These are phyloP conservation scores for Gambelia wislizenii DNA, from an alignment of 2,797 vertebrate genomes.

Conservation along the genomic window DNA sequence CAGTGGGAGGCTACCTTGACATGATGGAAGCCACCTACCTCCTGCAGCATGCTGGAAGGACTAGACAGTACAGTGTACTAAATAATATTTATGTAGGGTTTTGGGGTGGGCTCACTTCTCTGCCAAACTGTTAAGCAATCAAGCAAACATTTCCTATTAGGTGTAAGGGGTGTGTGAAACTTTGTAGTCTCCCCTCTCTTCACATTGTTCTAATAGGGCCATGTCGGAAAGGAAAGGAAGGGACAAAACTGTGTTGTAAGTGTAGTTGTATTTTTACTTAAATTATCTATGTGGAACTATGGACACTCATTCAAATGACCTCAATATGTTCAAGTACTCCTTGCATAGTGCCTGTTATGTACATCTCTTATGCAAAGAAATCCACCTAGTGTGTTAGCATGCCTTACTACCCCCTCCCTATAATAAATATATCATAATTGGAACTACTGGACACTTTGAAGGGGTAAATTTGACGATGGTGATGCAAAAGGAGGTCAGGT, in stretches of 20 bases:
- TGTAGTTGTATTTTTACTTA: not conserved
- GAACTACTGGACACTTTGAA: too few species aligned
- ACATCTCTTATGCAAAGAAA: not conserved
- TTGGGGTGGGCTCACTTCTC: not conserved
- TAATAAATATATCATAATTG: too few species aligned
- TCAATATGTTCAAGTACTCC: not conserved
- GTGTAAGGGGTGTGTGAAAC: too few species aligned
- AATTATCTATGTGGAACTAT: not conserved
- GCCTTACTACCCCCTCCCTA: too few species aligned
- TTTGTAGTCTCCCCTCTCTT: rapidly evolving
- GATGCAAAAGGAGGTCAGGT: too few species aligned
- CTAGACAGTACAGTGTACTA: not conserved
- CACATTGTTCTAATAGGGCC: not conserved
- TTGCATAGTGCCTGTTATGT: not conserved
- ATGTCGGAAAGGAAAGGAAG: not conserved
- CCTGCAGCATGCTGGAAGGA: not conserved
- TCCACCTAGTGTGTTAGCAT: too few species aligned
- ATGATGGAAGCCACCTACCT: not conserved
- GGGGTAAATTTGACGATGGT: too few species aligned
- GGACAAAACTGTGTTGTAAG: rapidly evolving
- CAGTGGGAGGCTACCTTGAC: not conserved
- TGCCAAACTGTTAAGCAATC: not conserved
- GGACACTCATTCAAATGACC: not conserved
- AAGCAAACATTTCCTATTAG: not conserved
- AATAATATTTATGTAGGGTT: not conserved